These are phyloP conservation scores for Samia ricini DNA, from an alignment of 1,140 invertebrate genomes.

Conservation along the genomic window DNA sequence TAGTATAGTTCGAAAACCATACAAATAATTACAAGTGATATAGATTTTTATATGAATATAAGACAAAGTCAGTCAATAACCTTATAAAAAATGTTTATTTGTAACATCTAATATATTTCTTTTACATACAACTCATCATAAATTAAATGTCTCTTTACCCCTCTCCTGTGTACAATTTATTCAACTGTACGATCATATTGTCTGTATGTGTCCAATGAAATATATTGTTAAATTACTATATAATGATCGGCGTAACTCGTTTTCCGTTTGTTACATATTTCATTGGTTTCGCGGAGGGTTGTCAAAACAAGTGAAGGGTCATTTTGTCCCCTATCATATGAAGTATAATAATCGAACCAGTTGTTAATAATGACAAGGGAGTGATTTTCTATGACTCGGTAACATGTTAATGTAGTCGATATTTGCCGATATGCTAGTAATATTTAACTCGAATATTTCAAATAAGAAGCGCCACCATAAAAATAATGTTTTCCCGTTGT, in stretches of 20 bases:
- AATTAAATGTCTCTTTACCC: not conserved
- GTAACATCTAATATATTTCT: too few relatives aligned
- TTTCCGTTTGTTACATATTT: conserved; percentile 63
- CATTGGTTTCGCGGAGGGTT: conserved; percentile 49
- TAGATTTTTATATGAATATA: too few relatives aligned
- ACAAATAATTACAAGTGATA: too few relatives aligned
- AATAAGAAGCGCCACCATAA: too few relatives aligned
- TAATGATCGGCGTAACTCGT: conserved; percentile 45
- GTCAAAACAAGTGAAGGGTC: conserved; percentile 45
- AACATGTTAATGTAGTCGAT: not conserved
- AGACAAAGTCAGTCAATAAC: too few relatives aligned
- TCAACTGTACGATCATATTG: conserved; percentile 9
- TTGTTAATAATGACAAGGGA: conserved; percentile 16
- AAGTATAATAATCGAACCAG: conserved; percentile 38
- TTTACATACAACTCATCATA: not conserved
- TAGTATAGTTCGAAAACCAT: too few relatives aligned
- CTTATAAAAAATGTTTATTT: too few relatives aligned
- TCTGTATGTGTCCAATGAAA: conserved; percentile 48
- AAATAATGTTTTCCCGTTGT: too few relatives aligned
- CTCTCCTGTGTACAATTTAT: not conserved
- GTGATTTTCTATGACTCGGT: not conserved
- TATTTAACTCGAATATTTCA: not conserved
- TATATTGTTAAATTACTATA: conserved; percentile 30
- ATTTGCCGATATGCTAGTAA: too few relatives aligned
- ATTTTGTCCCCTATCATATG: conserved; percentile 25